phyloP scores from a whole-genome alignment of 2,888 invertebrate species.

The Diarsia mendica region DNA sequence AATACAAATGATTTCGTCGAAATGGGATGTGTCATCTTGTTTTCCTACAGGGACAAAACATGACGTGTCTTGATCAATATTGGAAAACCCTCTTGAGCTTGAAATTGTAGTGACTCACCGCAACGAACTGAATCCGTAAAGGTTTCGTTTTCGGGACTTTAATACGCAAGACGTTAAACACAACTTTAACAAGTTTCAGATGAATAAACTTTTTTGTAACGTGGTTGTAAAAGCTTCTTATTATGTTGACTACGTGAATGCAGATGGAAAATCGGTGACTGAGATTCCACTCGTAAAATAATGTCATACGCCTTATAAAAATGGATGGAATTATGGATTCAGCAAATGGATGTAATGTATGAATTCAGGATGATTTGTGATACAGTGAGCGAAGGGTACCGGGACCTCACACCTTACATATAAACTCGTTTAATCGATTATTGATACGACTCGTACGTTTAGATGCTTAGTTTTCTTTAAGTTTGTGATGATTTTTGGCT shows the following conservation, averaged over 20 bases:
- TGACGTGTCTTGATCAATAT: constrained; percentile 79
- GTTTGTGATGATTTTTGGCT: background rate
- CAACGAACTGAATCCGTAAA: constrained; percentile 7
- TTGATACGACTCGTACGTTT: constrained; percentile 15
- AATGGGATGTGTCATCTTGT: constrained; percentile 67
- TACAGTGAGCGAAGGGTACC: constrained; percentile 66
- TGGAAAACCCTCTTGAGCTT: constrained; percentile 74
- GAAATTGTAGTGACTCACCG: constrained; percentile 57
- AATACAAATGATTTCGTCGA: constrained; percentile 50
- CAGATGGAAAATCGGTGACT: background rate
- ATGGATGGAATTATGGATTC: constrained; percentile 34
- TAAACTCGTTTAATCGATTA: constrained; percentile 52
- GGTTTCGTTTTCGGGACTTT: constrained; percentile 20
- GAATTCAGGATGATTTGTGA: constrained; percentile 66
- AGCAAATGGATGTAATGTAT: constrained; percentile 50
- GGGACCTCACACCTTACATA: constrained; percentile 52
- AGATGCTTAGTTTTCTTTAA: background rate
- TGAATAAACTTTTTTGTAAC: background rate
- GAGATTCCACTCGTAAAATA: background rate
- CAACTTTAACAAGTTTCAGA: background rate
- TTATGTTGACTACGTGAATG: background rate
- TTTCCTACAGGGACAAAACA: constrained; percentile 67
- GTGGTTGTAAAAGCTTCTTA: background rate
- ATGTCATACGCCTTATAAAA: background rate
- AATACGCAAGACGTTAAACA: background rate